These are phyloP conservation scores for Vulpes vulpes DNA, from an alignment of 2,113 vertebrate genomes.

Conservation along the genomic window DNA sequence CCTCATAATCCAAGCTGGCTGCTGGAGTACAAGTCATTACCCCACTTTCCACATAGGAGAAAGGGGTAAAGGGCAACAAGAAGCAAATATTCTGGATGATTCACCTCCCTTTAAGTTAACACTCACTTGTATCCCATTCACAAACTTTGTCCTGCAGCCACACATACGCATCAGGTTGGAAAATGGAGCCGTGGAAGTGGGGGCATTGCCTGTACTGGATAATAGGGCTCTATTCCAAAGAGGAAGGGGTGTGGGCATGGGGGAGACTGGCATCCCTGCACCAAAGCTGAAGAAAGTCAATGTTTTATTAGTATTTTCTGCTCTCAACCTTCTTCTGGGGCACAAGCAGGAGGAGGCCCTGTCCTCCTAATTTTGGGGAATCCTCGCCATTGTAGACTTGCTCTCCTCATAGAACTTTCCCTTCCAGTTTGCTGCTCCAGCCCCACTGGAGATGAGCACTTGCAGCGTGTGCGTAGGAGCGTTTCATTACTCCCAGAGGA, in stretches of 20 bases:
- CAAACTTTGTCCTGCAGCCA: background rate
- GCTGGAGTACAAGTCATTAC: background rate
- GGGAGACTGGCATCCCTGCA: background rate
- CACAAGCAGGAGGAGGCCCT: background rate
- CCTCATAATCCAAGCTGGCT: background rate
- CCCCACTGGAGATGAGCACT: background rate
- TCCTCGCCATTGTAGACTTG: background rate
- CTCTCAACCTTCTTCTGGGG: background rate
- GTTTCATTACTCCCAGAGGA: background rate
- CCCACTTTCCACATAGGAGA: background rate
- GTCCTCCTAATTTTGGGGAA: background rate
- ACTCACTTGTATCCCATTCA: too few species aligned
- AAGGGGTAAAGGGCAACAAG: background rate
- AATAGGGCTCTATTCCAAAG: background rate
- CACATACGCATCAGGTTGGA: background rate
- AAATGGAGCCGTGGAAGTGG: background rate
- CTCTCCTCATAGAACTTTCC: background rate
- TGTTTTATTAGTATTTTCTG: background rate
- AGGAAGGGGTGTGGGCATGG: background rate
- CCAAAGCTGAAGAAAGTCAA: background rate
- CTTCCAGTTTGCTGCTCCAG: background rate
- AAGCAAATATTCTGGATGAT: background rate
- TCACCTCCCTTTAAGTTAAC: background rate
- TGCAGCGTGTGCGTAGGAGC: rapidly evolving
- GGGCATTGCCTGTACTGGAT: too few species aligned